Evolutionary conservation across 2,888 invertebrate genomes (phyloP).

Genomic region (Dinocampus coccinellae): DNA sequence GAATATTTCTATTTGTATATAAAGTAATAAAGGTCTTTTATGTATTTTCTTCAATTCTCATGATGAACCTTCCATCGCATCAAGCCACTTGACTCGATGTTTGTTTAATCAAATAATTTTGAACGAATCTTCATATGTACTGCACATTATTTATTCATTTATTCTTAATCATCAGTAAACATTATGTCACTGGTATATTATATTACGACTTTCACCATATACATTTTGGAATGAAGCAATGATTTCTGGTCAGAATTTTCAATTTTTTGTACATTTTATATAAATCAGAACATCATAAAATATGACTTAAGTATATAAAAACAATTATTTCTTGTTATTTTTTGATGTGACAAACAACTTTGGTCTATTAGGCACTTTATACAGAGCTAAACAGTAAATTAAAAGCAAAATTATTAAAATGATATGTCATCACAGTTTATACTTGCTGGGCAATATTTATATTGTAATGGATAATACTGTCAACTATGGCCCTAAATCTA

Average conservation of each 20-base stretch:
- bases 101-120: too few species aligned
- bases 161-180: not conserved
- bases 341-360: not conserved
- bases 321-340: not conserved
- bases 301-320: not conserved
- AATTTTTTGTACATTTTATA: not conserved
- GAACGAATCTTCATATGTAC: too few species aligned
- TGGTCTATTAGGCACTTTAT: not conserved
- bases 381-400: not conserved
- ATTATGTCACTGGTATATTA: not conserved
- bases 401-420: not conserved
- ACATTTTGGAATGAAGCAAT: not conserved
- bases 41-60: not conserved
- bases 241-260: not conserved
- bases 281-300: not conserved
- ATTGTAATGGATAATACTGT: slow-evolving; percentile 25
- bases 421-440: slow-evolving; percentile 11
- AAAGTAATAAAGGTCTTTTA: not conserved
- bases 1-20: not conserved
- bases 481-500: slow-evolving; percentile 8
- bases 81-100: too few species aligned
- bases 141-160: not conserved
- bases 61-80: not conserved
- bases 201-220: not conserved
- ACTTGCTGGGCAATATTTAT: not conserved